Evolutionary conservation across 2,113 vertebrate genomes (phyloP).

Genomic region (Pogonocichla stellata): DNA sequence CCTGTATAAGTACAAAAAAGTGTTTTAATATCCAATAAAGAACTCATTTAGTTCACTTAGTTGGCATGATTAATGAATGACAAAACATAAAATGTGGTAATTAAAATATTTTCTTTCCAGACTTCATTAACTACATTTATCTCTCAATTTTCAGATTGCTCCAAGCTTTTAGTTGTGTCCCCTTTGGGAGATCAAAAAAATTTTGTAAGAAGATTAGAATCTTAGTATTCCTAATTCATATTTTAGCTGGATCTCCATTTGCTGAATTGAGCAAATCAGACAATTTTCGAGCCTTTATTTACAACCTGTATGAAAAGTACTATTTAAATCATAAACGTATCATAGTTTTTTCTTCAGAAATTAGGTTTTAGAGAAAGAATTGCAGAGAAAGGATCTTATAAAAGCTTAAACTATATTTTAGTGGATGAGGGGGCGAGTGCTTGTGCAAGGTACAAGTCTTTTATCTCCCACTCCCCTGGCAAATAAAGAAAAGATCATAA

Average conservation of each 20-base stretch:
- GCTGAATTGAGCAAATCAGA: neutral
- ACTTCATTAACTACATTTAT: conserved; percentile 29
- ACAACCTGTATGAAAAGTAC: neutral
- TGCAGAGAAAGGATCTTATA: neutral
- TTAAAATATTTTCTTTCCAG: neutral
- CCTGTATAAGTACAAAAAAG: neutral
- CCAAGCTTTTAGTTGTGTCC: neutral
- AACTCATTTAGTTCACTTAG: neutral
- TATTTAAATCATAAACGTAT: neutral
- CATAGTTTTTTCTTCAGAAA: neutral
- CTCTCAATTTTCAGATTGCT: conserved; percentile 10
- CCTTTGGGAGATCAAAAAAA: neutral
- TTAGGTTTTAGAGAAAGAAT: neutral
- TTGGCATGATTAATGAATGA: conserved; percentile 1
- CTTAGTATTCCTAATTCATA: neutral
- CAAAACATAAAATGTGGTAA: neutral
- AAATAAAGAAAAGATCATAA: neutral
- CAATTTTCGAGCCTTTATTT: neutral
- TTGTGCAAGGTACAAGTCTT: neutral
- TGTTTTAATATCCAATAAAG: neutral
- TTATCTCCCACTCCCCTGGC: neutral
- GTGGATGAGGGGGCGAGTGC: neutral
- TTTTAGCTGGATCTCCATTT: neutral
- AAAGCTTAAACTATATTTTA: neutral
- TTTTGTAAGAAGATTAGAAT: neutral